Percentiles rank a stretch among this genome's conserved stretches.
phyloP scores from a whole-genome alignment of 1,140 invertebrate genomes.

The Drosophila bocqueti region DNA sequence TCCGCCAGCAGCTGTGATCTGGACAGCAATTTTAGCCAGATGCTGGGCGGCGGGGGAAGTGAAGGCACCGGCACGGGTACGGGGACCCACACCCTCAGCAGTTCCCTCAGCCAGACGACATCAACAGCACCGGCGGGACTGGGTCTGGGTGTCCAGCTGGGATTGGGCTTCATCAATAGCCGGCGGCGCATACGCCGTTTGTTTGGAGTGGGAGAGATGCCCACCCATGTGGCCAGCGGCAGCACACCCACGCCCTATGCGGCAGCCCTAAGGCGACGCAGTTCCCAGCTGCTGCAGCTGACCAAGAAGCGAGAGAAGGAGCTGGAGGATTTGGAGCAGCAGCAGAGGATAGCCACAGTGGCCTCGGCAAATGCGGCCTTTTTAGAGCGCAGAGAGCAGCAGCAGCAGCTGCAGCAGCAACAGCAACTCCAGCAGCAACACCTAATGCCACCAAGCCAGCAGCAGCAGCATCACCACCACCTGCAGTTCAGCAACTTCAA shows the following conservation, averaged over 20 bases:
- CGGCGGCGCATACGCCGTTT: slow-evolving; percentile 74
- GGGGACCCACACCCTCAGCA: slow-evolving; percentile 21
- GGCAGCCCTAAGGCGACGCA: slow-evolving; percentile 61
- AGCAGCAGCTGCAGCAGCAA: slow-evolving; percentile 8
- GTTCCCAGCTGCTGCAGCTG: slow-evolving; percentile 74
- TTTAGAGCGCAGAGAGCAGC: slow-evolving; percentile 54
- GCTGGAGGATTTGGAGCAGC: slow-evolving; percentile 69
- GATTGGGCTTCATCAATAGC: slow-evolving; percentile 76
- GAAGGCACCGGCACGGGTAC: background rate
- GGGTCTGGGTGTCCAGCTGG: slow-evolving; percentile 65
- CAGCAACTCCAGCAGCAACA: slow-evolving; percentile 34
- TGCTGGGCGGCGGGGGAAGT: slow-evolving; percentile 67
- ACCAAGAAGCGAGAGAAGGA: slow-evolving; percentile 71
- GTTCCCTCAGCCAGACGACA: slow-evolving; percentile 42
- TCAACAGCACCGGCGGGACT: slow-evolving; percentile 31
- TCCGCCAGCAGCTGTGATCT: slow-evolving; percentile 76
- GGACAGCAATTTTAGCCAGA: slow-evolving; percentile 82
- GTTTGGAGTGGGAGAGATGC: slow-evolving; percentile 64
- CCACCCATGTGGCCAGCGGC: slow-evolving; percentile 2
- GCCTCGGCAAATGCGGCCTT: slow-evolving; percentile 76
- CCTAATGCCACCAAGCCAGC: background rate
- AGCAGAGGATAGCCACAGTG: slow-evolving; percentile 76
- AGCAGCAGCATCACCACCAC: slow-evolving; percentile 25
- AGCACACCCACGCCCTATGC: slow-evolving; percentile 50
- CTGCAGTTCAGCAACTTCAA: slow-evolving; percentile 26